These are phyloP conservation scores for Cheilosia vulpina DNA, from an alignment of 2,888 invertebrate species.

Conservation along the genomic window DNA sequence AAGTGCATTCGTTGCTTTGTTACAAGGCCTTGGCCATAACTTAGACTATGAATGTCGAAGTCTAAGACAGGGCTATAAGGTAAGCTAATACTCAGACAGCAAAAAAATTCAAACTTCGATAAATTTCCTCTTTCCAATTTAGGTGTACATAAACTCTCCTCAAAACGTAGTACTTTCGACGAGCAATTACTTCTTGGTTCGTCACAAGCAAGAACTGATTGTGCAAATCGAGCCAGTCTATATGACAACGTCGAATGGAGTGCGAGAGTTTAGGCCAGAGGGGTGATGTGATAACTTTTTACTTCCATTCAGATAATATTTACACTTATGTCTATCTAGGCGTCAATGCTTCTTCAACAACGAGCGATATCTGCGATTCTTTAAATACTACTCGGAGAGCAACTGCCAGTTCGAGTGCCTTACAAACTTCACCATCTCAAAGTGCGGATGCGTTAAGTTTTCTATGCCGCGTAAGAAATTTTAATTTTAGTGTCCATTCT, in stretches of 20 bases:
- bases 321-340: slow-evolving; percentile 78
- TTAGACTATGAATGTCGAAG: slow-evolving; percentile 89
- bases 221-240: slow-evolving; percentile 89
- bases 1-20: slow-evolving; percentile 87
- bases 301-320: neutral
- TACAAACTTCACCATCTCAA: slow-evolving; percentile 86
- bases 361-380: slow-evolving; percentile 87
- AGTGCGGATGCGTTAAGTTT: slow-evolving; percentile 88
- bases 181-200: slow-evolving; percentile 81
- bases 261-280: slow-evolving; percentile 85
- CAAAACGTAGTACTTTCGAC: slow-evolving; percentile 82
- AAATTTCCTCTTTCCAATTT: neutral
- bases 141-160: slow-evolving; percentile 82
- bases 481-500: neutral
- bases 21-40: slow-evolving; percentile 86
- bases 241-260: slow-evolving; percentile 88
- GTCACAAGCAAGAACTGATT: slow-evolving; percentile 85
- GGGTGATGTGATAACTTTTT: neutral
- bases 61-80: slow-evolving; percentile 89
- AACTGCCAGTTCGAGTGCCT: slow-evolving; percentile 90
- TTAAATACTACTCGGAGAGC: slow-evolving; percentile 88
- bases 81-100: slow-evolving; percentile 40
- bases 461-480: slow-evolving; percentile 86
- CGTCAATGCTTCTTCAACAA: slow-evolving; percentile 88
- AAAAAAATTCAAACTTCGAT: neutral